Evolutionary conservation across 2,797 vertebrate species (phyloP).

Genomic region (Oreortyx pictus): DNA sequence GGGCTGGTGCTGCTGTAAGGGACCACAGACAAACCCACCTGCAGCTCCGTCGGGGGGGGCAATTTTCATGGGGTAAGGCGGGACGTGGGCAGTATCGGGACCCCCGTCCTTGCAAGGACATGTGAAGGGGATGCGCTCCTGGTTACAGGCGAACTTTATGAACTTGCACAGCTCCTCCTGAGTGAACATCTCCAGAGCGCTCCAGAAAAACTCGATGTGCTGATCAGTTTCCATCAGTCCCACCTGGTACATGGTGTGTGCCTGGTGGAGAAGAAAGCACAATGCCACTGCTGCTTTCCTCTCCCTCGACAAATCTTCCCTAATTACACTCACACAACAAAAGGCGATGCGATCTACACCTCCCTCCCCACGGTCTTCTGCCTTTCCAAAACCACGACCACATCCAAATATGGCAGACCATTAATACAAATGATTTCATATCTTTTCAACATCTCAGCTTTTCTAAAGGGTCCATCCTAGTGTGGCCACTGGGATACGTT

Average conservation of each 20-base stretch:
- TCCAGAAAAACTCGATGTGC: constrained; percentile 99
- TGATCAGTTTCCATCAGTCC: constrained; percentile 98
- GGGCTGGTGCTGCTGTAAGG: fast-evolving
- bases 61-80: constrained; percentile 98
- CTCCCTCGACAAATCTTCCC: background rate
- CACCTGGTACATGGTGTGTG: constrained; percentile 99
- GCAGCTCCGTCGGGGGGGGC: constrained; percentile 94
- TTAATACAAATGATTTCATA: fast-evolving
- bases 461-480: background rate
- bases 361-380: background rate
- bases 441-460: background rate
- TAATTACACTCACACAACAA: background rate
- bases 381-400: background rate
- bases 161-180: constrained; percentile 99
- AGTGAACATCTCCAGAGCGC: constrained; percentile 93
- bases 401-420: fast-evolving
- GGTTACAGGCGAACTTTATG: constrained; percentile 99
- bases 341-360: too few species aligned
- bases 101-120: constrained; percentile 98
- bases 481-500: fast-evolving
- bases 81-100: constrained; percentile 95
- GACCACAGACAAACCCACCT: constrained; percentile 75
- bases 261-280: constrained; percentile 75
- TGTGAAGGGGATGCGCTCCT: constrained; percentile 97
- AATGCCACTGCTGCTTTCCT: fast-evolving